Conservation (phyloP, 2,797 vertebrate genomes). For the Rhinogobio ventralis region DNA sequence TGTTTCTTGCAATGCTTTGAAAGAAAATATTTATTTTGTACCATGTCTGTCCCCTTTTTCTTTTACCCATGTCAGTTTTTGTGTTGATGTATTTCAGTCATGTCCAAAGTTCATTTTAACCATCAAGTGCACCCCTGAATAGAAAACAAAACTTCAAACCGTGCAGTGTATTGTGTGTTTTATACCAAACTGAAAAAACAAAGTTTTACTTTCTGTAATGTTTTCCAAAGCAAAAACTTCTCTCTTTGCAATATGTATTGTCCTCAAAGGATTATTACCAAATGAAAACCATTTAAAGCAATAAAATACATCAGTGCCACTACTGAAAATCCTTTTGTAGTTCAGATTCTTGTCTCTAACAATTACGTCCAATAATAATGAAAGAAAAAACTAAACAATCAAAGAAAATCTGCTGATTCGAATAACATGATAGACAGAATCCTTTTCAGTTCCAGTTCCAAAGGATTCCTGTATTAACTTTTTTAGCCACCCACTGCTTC, state of each 20-base stretch:
- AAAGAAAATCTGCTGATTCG: background rate
- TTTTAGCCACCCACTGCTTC: background rate
- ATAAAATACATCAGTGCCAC: background rate
- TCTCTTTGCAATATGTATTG: background rate
- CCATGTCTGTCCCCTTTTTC: background rate
- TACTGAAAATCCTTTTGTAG: background rate
- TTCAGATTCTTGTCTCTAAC: background rate
- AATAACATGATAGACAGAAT: background rate
- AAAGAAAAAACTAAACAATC: background rate
- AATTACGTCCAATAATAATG: background rate
- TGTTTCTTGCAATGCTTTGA: background rate
- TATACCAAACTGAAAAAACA: conserved; percentile 8
- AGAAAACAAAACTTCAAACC: background rate
- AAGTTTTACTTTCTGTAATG: background rate
- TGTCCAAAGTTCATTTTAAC: background rate
- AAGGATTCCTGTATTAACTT: background rate
- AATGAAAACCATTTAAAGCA: background rate
- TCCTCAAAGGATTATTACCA: background rate
- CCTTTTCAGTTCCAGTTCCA: background rate
- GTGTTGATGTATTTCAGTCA: conserved; percentile 2
- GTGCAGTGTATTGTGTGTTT: background rate
- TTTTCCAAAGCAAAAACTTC: background rate
- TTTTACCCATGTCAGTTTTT: background rate
- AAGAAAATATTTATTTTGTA: background rate
- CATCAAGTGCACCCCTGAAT: background rate